phyloP scores from a whole-genome alignment of 2,888 invertebrate species.

The Eretmocerus hayati region DNA sequence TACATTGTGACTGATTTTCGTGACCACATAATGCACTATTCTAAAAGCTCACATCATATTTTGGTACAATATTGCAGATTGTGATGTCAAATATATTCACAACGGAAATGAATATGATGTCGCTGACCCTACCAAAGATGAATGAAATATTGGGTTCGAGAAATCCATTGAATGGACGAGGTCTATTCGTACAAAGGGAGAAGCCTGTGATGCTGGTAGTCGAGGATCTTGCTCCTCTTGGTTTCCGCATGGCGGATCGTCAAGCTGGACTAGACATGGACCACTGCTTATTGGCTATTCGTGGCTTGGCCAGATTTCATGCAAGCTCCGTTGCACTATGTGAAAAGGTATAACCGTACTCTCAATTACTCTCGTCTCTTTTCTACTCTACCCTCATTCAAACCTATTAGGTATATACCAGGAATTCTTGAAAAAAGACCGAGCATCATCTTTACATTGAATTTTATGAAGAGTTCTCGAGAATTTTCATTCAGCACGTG shows the following conservation, averaged over 20 bases:
- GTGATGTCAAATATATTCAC: constrained; percentile 28
- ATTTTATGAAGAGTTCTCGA: no score
- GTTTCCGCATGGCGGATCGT: constrained; percentile 51
- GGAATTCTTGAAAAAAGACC: no score
- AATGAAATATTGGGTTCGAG: constrained; percentile 27
- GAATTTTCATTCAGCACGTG: no score
- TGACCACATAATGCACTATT: no score
- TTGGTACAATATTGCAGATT: constrained; percentile 26
- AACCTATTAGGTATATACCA: no score
- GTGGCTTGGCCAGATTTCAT: constrained; percentile 52
- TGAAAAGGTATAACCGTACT: constrained; percentile 52
- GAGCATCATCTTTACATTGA: no score
- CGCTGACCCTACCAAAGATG: constrained; percentile 36
- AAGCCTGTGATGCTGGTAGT: constrained; percentile 46
- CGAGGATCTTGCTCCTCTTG: constrained; percentile 53
- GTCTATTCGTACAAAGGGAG: constrained; percentile 36
- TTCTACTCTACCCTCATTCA: no score
- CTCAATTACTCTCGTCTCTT: no score
- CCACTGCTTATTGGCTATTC: constrained; percentile 49
- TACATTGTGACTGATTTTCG: no score
- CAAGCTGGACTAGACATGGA: constrained; percentile 52
- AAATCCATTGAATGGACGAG: constrained; percentile 33
- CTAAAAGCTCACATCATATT: background rate
- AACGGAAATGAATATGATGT: constrained; percentile 39
- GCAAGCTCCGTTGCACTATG: constrained; percentile 52